Conservation (phyloP, 2,888 invertebrate genomes). For the Drosophila peninsularis region DNA sequence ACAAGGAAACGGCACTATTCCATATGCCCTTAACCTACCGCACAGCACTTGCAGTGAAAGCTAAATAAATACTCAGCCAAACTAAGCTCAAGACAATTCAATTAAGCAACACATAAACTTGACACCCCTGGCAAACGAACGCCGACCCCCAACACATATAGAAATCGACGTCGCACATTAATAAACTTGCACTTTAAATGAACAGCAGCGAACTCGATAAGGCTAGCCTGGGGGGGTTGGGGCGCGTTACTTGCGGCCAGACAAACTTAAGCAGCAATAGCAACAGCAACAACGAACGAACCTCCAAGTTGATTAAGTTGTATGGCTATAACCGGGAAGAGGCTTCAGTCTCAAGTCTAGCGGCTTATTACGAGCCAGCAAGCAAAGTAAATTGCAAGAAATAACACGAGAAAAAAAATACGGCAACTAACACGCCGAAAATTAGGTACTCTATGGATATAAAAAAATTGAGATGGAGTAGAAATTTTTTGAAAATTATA, state of each 20-base stretch:
- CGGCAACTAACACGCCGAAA: conserved; percentile 18
- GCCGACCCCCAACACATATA: conserved; percentile 7
- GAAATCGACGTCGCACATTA: conserved; percentile 58
- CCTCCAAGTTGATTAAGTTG: conserved; percentile 71
- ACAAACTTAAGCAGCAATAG: conserved; percentile 66
- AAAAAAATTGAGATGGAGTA: background rate
- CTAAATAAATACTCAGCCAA: conserved; percentile 42
- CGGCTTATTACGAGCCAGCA: conserved; percentile 75
- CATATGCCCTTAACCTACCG: conserved; percentile 15
- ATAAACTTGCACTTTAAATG: conserved; percentile 73
- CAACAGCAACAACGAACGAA: conserved; percentile 15
- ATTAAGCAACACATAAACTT: conserved; percentile 76
- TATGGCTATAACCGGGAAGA: conserved; percentile 56
- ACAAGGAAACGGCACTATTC: conserved; percentile 2
- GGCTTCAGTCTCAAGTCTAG: conserved; percentile 58
- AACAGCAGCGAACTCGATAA: conserved; percentile 51
- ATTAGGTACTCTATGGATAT: conserved; percentile 22
- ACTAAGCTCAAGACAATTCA: conserved; percentile 72
- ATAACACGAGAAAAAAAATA: conserved; percentile 18
- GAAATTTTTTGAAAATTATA: background rate
- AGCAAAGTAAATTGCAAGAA: conserved; percentile 69
- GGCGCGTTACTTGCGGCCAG: conserved; percentile 55
- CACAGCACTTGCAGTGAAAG: conserved; percentile 33
- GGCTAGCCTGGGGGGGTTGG: background rate
- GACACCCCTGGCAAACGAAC: conserved; percentile 46